Evolutionary conservation across 1,140 invertebrate genomes (phyloP).

Genomic region (Euwallacea similis): DNA sequence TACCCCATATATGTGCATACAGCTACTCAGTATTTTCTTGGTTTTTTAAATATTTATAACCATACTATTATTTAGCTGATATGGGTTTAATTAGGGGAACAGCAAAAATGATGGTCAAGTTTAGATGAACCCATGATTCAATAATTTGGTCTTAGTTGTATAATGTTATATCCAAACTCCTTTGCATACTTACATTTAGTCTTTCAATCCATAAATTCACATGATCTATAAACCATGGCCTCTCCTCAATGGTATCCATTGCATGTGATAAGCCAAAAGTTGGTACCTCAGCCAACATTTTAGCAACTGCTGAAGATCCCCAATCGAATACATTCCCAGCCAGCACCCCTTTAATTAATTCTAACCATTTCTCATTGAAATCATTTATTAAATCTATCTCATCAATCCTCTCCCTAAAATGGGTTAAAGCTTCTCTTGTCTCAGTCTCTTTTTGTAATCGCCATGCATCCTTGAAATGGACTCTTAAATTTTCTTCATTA

Average conservation of each 20-base stretch:
- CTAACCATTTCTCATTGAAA: slow-evolving; percentile 60
- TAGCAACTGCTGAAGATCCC: slow-evolving; percentile 87
- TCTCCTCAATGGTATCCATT: slow-evolving; percentile 67
- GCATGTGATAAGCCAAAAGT: slow-evolving; percentile 83
- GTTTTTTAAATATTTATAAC: no score
- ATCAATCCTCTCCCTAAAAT: slow-evolving; percentile 58
- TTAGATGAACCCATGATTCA: no score
- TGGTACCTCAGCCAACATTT: slow-evolving; percentile 73
- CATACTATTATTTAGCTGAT: no score
- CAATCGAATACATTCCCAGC: slow-evolving; percentile 95
- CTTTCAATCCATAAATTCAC: slow-evolving; percentile 82
- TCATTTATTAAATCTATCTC: slow-evolving; percentile 61
- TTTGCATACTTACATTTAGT: slow-evolving; percentile 58
- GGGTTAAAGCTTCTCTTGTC: slow-evolving; percentile 59
- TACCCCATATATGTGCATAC: no score
- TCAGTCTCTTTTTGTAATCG: slow-evolving; percentile 68
- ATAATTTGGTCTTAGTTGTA: no score
- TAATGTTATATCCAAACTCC: no score
- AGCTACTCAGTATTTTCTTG: no score
- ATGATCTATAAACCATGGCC: slow-evolving; percentile 90
- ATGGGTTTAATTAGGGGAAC: no score
- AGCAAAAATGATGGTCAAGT: no score
- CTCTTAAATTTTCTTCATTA: slow-evolving; percentile 86
- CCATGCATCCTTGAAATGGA: slow-evolving; percentile 94
- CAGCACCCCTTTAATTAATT: slow-evolving; percentile 63